phyloP scores from a whole-genome alignment of 23 tunicate genomes.

The Halocynthia aurantium region DNA sequence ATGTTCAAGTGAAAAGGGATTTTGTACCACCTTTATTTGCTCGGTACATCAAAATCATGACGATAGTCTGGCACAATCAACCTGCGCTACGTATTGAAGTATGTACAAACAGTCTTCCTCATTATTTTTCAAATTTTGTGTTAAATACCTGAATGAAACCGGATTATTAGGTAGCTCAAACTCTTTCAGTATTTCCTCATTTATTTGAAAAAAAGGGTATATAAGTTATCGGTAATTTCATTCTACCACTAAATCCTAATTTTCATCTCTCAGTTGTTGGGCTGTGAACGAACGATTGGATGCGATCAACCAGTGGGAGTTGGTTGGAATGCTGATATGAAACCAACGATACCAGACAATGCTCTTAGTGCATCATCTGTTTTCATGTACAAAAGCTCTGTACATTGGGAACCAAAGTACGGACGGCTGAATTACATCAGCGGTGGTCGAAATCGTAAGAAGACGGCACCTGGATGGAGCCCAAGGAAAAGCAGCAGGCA shows the following conservation, averaged over 20 bases:
- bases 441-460: not conserved
- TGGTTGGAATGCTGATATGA: not conserved
- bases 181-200: no score
- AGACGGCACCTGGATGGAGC: constrained; percentile 20
- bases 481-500: constrained; percentile 15
- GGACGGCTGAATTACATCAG: constrained; percentile 12
- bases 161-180: no score
- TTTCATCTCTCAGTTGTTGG: constrained; percentile 1
- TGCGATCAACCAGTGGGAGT: constrained; percentile 24
- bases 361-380: constrained; percentile 17
- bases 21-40: constrained; percentile 19
- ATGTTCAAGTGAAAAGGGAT: constrained; percentile 17
- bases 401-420: constrained; percentile 16
- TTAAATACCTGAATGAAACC: no score
- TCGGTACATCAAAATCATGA: constrained; percentile 17
- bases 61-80: constrained; percentile 24
- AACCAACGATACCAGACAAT: constrained; percentile 15
- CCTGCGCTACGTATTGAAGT: constrained; percentile 31
- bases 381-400: constrained; percentile 17
- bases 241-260: no score
- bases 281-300: constrained; percentile 9
- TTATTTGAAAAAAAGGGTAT: no score
- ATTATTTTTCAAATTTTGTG: no score
- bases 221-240: no score
- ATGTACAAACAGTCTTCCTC: not conserved